Evolutionary conservation across 2,113 vertebrate genomes (phyloP).

Genomic region (Polypterus bichir): DNA sequence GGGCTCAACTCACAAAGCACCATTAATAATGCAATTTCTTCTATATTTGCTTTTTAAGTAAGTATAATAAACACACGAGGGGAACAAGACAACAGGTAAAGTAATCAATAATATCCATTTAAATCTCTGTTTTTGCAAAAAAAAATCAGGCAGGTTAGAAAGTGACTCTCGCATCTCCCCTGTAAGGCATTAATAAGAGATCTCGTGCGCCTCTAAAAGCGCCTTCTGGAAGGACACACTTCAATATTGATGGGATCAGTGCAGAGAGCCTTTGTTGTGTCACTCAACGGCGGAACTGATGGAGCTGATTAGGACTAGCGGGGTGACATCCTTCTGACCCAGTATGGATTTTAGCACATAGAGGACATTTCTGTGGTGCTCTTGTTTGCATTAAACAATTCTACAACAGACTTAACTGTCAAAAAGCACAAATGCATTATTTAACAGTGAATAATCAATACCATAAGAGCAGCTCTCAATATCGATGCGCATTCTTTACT

Average conservation of each 20-base stretch:
- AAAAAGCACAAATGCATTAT: constrained; percentile 42
- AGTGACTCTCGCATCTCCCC: constrained; percentile 3
- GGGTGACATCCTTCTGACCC: constrained; percentile 43
- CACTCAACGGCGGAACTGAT: constrained; percentile 28
- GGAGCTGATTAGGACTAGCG: constrained; percentile 39
- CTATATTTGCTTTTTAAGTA: not conserved
- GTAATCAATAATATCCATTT: constrained; percentile 4
- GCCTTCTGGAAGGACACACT: not conserved
- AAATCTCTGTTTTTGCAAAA: not conserved
- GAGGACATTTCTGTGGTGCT: constrained; percentile 33
- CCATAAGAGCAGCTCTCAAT: constrained; percentile 7
- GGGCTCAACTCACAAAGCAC: not conserved
- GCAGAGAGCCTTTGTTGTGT: constrained; percentile 12
- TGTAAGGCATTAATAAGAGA: not conserved
- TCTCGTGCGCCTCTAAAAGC: not conserved
- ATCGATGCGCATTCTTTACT: too few relatives aligned
- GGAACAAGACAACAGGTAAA: not conserved
- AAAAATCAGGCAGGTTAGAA: not conserved
- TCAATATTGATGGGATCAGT: not conserved
- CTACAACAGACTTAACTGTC: constrained; percentile 33
- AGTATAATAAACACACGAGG: not conserved
- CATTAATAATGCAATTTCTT: not conserved
- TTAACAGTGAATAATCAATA: constrained; percentile 44
- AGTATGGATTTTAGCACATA: constrained; percentile 40
- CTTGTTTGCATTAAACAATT: constrained; percentile 36